A percentile compares a stretch with the other conserved stretches of the same genome.
Conservation (phyloP, 2,888 invertebrate species). For the Adelognathus sp. region DNA sequence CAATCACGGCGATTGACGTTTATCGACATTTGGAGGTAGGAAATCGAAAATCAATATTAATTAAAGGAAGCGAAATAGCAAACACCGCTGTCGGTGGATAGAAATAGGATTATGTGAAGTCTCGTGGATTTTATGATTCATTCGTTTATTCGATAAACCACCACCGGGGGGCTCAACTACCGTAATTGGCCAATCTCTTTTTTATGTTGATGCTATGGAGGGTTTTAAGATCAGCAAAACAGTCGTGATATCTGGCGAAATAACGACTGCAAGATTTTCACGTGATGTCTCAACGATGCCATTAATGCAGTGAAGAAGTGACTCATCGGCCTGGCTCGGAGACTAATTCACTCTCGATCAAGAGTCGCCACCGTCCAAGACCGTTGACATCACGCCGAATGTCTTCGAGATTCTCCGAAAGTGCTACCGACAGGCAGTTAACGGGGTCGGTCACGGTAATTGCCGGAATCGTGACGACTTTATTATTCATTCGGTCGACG, state of each 20-base stretch:
- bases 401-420: background rate
- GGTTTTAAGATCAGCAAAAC: background rate
- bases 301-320: background rate
- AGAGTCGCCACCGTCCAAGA: background rate
- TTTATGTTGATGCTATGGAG: background rate
- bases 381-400: background rate
- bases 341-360: background rate
- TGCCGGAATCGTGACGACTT: background rate
- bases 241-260: background rate
- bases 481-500: background rate
- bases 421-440: background rate
- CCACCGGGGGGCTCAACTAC: background rate
- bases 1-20: background rate
- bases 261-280: background rate
- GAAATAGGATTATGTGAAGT: background rate
- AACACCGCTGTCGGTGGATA: background rate
- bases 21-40: background rate
- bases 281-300: background rate
- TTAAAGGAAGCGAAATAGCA: slow-evolving; percentile 18
- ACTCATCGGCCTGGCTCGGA: background rate
- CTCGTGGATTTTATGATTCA: slow-evolving; percentile 2
- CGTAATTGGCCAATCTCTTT: background rate
- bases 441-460: background rate
- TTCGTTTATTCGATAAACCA: background rate
- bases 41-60: slow-evolving; percentile 12